phyloP scores from a whole-genome alignment of 2,113 vertebrate genomes.

The Strix uralensis region DNA sequence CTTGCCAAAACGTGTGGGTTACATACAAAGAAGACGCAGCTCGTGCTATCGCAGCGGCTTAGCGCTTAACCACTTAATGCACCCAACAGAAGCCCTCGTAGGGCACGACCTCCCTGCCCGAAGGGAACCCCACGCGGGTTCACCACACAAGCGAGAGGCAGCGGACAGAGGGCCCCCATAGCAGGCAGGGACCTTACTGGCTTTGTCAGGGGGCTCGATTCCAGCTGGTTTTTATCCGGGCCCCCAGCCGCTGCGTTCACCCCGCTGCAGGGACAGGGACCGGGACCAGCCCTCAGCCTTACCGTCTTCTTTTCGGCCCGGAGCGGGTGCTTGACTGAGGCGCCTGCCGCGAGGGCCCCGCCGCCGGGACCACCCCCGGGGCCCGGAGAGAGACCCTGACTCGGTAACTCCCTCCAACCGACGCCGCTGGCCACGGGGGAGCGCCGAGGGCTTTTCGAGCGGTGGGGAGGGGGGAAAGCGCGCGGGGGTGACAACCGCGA shows the following conservation, averaged over 20 bases:
- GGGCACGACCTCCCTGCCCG: background rate
- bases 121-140: too few species aligned
- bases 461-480: background rate
- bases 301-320: accelerated
- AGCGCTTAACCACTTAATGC: accelerated
- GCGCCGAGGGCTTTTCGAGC: background rate
- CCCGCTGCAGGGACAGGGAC: background rate
- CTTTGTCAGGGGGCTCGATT: too few species aligned
- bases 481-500: background rate
- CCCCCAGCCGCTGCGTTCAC: background rate
- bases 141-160: accelerated
- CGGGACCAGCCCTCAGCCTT: background rate
- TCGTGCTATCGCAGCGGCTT: background rate
- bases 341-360: background rate
- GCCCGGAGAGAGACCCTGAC: background rate
- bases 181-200: too few species aligned
- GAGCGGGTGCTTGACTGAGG: background rate
- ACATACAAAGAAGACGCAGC: background rate
- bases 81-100: background rate
- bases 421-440: background rate
- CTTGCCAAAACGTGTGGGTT: background rate
- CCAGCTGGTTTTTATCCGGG: accelerated
- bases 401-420: background rate
- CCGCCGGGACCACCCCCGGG: background rate
- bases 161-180: background rate